These are phyloP conservation scores for Chaetura pelagica DNA, from an alignment of 2,113 vertebrate genomes.

Conservation along the genomic window DNA sequence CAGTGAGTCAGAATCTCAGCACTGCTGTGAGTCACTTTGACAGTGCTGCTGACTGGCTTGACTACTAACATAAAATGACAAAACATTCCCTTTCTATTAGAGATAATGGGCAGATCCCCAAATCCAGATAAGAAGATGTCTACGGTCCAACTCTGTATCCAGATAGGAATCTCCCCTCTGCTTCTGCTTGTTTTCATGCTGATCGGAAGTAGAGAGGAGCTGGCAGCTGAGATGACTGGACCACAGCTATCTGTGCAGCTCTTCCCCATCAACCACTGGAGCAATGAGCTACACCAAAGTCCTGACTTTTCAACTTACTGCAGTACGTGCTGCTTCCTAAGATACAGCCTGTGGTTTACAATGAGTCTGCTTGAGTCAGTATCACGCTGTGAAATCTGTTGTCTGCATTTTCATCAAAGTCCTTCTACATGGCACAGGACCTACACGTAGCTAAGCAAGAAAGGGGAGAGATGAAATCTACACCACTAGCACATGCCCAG, in stretches of 20 bases:
- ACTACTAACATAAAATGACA: not conserved
- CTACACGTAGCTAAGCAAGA: not conserved
- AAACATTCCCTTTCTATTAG: constrained; percentile 38
- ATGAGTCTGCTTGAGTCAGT: not conserved
- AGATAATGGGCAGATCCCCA: not conserved
- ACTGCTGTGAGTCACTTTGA: constrained; percentile 49
- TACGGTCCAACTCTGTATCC: not conserved
- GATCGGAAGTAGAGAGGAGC: not conserved
- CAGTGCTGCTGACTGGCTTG: not conserved
- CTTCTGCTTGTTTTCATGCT: not conserved
- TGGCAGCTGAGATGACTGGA: not conserved
- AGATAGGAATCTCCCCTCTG: not conserved
- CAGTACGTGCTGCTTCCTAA: not conserved
- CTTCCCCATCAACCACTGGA: not conserved
- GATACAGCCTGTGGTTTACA: not conserved
- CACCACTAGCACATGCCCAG: not conserved
- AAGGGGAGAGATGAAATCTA: not conserved
- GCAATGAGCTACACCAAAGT: not conserved
- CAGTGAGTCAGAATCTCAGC: constrained; percentile 57
- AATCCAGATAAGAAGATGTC: not conserved
- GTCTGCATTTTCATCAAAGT: not conserved
- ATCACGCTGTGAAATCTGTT: not conserved
- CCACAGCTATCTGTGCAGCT: not conserved
- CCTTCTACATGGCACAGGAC: not conserved
- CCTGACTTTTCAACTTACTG: not conserved